These are phyloP conservation scores for Pardalotus punctatus DNA, from an alignment of 2,113 vertebrate genomes.

Conservation along the genomic window DNA sequence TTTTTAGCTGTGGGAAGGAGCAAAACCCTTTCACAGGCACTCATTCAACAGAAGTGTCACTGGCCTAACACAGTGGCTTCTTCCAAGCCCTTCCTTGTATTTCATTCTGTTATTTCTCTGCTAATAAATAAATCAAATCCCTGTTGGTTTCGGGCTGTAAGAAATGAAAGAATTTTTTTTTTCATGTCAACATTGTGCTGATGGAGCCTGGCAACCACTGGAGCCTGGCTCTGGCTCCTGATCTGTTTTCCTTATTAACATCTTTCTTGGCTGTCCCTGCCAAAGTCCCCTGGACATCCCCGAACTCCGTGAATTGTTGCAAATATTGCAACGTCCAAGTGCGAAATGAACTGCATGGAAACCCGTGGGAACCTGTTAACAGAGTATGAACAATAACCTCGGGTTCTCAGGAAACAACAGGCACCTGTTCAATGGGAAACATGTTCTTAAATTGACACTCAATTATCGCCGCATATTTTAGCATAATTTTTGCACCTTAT, in stretches of 20 bases:
- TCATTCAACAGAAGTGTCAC: background rate
- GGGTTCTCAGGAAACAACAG: background rate
- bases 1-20: background rate
- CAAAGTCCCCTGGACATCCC: background rate
- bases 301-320: background rate
- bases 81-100: background rate
- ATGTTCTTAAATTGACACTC: background rate
- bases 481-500: background rate
- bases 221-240: background rate
- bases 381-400: background rate
- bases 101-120: background rate
- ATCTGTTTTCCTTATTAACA: background rate
- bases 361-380: background rate
- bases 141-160: background rate
- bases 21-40: background rate
- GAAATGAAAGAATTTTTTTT: background rate
- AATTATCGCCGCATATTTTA: constrained; percentile 34
- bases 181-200: background rate
- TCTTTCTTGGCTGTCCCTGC: constrained; percentile 16
- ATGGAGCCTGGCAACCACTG: background rate
- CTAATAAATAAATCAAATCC: constrained; percentile 13
- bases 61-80: background rate
- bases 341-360: background rate
- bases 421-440: background rate
- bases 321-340: background rate